Evolutionary conservation across 2,888 invertebrate species (phyloP), one percentile per base, ranked within the genome.

Genomic region (Ptycholaimellus sp.): DNA sequence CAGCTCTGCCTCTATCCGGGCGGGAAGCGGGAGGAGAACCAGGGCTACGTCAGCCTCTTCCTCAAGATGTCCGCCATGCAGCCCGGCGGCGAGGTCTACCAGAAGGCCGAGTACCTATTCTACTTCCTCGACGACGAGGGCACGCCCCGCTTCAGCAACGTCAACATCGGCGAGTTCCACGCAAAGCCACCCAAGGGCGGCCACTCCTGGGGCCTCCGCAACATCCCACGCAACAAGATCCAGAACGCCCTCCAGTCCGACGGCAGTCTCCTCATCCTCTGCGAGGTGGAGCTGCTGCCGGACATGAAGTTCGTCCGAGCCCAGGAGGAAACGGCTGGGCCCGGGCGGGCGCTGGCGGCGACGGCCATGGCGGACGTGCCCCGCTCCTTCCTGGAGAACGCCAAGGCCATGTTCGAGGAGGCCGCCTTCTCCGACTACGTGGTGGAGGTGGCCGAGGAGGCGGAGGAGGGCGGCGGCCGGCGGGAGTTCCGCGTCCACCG

Each of bases 101-200:
- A 11, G 13, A 54, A 53, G 30, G 56, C 56, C n/a, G 56, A 56
- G 37, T 56, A 56, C 39, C 46, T 50, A 7, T 57, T 56, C 42
- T 53, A 49, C 35, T 56, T 56, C 40, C 36, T 56, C 31, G 53
- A 53, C 41, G 56, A 56, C 37, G 38, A 40, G n/a, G 52, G 49
- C 13, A 42, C 46, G 22, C 44, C 51, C 2, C 44, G 47, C 16
- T 56, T 56, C 41, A 45, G 44, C 33, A 57, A 56, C 38, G 53
- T 56, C 4, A 56, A 56, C 40, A 51, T 56, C 23, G 56, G 56
- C 22, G 56, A 56, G 19, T 56, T 56, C 41, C 55, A 57, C 36
- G 54, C 56, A 3, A 56, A 56, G 40, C 56, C 55, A 19, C 49
- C 51, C 14, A 56, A 56, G 42, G 52, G 55, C 14, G 55, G 54